Base-by-base conservation (phyloP, 2,797 vertebrate genomes). In the Tauraco hartlaubi region DNA sequence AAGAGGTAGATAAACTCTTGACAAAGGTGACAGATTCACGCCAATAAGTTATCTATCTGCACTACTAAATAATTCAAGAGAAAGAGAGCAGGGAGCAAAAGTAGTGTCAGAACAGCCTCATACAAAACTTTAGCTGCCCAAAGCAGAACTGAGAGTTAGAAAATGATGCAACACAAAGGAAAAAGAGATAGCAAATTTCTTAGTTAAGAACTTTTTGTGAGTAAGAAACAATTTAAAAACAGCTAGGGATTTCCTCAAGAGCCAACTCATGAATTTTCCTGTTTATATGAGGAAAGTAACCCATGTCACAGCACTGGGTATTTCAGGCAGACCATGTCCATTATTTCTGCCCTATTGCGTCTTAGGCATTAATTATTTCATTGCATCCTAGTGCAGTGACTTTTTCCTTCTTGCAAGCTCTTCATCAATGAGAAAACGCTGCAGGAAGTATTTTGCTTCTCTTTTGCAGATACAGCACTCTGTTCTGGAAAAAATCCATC, bases 301-400 rank as follows among this genome's bases (percentile, higher is more conserved):
- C 25, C 18, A 4, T 48, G 37, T 52, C 17, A 63, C 2, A 9
- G 28, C 33, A 46, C 23, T 78, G 37, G 8, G 5, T 74, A 39
- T 62, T 75, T 92, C 49, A 83, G 52, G 26, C 23, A 81, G 9
- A 92, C 6, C 15, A 15, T 3, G 6, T 39, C 21, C 23, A 19
- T 72, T 82, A 26, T 68, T 85, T 95, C 54, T 75, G 48, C 39
- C 26, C 12, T 73, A 4, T 51, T 91, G 29, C 48, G 54, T 72
- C 37, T 94, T 85, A 94, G 39, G 2, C 96, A 91, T 97, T 95
- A 97, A 97, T 97, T 97, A 91, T 96, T 96, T 91, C n/a, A 91
- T 91, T 95, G 64, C 76, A 95, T 90, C 74, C 90, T 75, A 46
- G 54, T 72, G 87, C 92, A 95, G 73, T 94, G 92, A 88, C 82